Percentiles rank a stretch among this genome's conserved stretches.
phyloP scores from a whole-genome alignment of 2,113 vertebrate species.

The Syngnathus floridae region DNA sequence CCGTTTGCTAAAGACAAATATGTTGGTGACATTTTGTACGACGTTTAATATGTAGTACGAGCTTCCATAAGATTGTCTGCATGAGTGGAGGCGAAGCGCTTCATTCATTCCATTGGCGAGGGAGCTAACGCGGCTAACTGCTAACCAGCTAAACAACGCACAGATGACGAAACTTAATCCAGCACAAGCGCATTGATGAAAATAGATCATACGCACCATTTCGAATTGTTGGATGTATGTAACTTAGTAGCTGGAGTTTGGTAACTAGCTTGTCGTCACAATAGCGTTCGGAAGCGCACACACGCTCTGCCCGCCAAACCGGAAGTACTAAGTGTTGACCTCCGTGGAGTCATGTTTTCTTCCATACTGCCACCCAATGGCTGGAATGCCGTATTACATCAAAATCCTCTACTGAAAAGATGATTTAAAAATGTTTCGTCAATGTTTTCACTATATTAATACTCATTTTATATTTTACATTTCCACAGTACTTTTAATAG shows the following conservation, averaged over 20 bases:
- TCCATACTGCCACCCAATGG: slow-evolving; percentile 18
- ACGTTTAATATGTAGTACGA: no score
- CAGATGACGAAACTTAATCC: background rate
- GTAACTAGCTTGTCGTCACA: slow-evolving; percentile 28
- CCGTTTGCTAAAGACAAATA: background rate
- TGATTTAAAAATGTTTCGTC: background rate
- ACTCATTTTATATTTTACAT: no score
- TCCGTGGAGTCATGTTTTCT: background rate
- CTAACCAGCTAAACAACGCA: slow-evolving; percentile 14
- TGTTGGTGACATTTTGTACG: background rate
- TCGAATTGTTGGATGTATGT: background rate
- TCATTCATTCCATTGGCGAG: slow-evolving; percentile 10
- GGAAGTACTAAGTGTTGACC: slow-evolving; percentile 40
- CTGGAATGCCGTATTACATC: background rate
- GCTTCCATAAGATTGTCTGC: background rate
- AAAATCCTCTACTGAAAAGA: background rate
- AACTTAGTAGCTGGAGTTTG: background rate
- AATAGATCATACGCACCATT: slow-evolving; percentile 54
- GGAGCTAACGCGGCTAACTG: slow-evolving; percentile 43
- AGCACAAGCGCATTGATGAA: no score
- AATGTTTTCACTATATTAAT: no score
- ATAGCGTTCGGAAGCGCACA: slow-evolving; percentile 38
- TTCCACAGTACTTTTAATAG: no score
- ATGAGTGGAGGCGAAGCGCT: background rate
- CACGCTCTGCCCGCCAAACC: slow-evolving; percentile 63